These are phyloP conservation scores for Peromyscus leucopus DNA, from an alignment of 2,113 vertebrate genomes.

Conservation along the genomic window DNA sequence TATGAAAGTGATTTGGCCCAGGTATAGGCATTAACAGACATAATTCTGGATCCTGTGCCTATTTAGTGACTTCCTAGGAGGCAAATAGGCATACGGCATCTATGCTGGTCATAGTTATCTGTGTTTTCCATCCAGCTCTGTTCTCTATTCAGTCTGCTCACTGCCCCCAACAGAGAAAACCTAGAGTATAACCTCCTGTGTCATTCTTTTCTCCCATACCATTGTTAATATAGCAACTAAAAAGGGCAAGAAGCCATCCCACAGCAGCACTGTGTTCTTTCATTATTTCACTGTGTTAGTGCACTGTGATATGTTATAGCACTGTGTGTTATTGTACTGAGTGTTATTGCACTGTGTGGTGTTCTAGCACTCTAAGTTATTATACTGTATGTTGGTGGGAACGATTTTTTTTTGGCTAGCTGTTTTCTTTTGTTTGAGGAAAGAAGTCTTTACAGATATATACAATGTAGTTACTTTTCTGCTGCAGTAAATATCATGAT, in stretches of 20 bases:
- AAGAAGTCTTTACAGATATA: background rate
- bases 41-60: background rate
- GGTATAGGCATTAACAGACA: background rate
- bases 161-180: background rate
- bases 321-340: background rate
- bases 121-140: background rate
- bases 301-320: background rate
- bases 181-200: background rate
- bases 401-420: background rate
- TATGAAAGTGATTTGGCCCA: background rate
- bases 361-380: background rate
- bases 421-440: constrained; percentile 13
- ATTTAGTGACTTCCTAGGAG: background rate
- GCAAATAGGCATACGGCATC: background rate
- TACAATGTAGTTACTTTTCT: background rate
- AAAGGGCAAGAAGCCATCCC: no score
- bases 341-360: background rate
- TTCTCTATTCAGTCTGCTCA: background rate
- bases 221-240: background rate
- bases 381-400: background rate
- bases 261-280: no score
- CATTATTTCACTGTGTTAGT: background rate
- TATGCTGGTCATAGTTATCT: background rate
- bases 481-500: background rate
- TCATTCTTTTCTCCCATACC: rapidly evolving